Evolutionary conservation across 2,113 vertebrate species (phyloP).

Genomic region (Callionymus lyra): DNA sequence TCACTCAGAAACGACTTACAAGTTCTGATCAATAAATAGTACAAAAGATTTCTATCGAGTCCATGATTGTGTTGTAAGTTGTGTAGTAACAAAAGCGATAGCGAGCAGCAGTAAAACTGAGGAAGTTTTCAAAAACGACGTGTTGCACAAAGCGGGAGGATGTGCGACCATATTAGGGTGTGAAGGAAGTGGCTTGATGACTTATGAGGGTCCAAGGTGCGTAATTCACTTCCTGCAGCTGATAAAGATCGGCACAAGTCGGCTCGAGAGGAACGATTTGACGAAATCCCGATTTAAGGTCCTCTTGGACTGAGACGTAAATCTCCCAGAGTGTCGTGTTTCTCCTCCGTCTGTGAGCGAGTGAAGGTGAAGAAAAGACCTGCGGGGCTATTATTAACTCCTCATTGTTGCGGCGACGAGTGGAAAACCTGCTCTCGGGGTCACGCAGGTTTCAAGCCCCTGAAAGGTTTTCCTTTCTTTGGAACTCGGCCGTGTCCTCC

Average conservation of each 20-base stretch:
- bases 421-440: conserved; percentile 6
- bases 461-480: conserved; percentile 12
- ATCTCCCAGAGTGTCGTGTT: conserved; percentile 24
- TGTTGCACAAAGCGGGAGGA: conserved; percentile 20
- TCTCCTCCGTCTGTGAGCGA: conserved; percentile 14
- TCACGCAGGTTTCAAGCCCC: background rate
- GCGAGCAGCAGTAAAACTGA: no score
- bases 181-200: conserved; percentile 36
- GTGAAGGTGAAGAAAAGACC: background rate
- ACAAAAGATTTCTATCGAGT: no score
- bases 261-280: background rate
- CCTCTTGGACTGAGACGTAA: background rate
- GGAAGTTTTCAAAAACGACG: no score
- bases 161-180: conserved; percentile 55
- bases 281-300: background rate
- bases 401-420: conserved; percentile 22
- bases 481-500: background rate
- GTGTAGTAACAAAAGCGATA: no score
- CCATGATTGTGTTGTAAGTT: no score
- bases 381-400: conserved; percentile 15
- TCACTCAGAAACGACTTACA: no score
- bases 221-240: conserved; percentile 45
- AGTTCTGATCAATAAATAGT: no score
- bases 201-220: conserved; percentile 18
- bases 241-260: conserved; percentile 32